phyloP scores from a whole-genome alignment of 2,797 vertebrate genomes.

The Nasua narica region DNA sequence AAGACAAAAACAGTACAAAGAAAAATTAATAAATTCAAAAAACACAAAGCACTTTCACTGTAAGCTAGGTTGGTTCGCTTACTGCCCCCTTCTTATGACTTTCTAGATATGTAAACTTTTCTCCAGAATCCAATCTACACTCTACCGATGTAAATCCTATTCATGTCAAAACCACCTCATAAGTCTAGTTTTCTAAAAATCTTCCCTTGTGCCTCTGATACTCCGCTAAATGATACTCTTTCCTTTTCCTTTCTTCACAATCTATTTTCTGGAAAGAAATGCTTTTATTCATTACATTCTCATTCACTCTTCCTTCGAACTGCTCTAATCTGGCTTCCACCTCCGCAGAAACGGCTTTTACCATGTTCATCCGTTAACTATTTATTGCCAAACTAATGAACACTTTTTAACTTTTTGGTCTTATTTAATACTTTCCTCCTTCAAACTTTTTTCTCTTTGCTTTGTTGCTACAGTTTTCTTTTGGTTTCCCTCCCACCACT shows the following conservation, averaged over 20 bases:
- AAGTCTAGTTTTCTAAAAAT: not conserved
- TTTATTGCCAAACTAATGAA: not conserved
- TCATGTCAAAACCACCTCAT: not conserved
- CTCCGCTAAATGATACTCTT: not conserved
- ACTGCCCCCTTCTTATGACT: not conserved
- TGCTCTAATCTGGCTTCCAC: not conserved
- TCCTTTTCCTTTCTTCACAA: not conserved
- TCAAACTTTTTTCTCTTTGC: not conserved
- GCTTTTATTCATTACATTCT: not conserved
- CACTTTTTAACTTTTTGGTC: not conserved
- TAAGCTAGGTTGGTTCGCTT: not conserved
- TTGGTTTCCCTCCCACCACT: not conserved
- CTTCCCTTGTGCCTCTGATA: not conserved
- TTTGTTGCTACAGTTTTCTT: not conserved
- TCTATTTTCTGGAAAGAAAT: not conserved
- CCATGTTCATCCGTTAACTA: not conserved
- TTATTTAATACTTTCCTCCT: not conserved
- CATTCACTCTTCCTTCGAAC: not conserved
- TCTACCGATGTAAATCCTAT: not conserved
- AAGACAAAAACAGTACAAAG: conserved; percentile 29
- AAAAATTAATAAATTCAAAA: not conserved
- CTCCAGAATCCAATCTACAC: not conserved
- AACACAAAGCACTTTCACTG: not conserved
- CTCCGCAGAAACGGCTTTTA: not conserved
- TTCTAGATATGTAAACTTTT: not conserved